These are phyloP conservation scores for Apodemia zela DNA, from an alignment of 2,888 invertebrate species.

Conservation along the genomic window DNA sequence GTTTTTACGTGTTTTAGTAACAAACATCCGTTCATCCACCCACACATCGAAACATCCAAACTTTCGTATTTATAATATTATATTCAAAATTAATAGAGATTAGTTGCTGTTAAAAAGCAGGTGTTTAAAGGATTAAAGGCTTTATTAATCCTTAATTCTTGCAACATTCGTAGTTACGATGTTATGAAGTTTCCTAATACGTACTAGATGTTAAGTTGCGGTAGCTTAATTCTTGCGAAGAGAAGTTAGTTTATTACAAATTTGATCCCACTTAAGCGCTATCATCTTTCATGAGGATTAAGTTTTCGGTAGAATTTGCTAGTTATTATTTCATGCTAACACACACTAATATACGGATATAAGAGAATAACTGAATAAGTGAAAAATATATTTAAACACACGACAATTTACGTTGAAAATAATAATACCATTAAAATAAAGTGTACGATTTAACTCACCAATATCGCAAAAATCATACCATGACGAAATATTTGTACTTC, in stretches of 20 bases:
- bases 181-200: neutral
- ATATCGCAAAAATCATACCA: too few relatives aligned
- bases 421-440: too few relatives aligned
- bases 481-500: too few relatives aligned
- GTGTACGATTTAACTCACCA: too few relatives aligned
- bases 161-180: neutral
- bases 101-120: neutral
- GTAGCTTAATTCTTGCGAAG: neutral
- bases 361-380: neutral
- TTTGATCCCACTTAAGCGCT: neutral
- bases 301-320: constrained; percentile 8
- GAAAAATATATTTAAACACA: neutral
- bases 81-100: neutral
- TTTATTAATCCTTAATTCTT: neutral
- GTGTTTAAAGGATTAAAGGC: neutral
- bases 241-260: constrained; percentile 16
- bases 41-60: too few relatives aligned
- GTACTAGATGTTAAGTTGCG: neutral
- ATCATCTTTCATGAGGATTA: constrained; percentile 10
- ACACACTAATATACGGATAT: neutral
- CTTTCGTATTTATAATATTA: too few relatives aligned
- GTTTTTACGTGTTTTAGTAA: too few relatives aligned
- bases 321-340: neutral
- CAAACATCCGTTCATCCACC: too few relatives aligned
- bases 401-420: neutral